Evolutionary conservation across 2,888 invertebrate genomes (phyloP).

Genomic region (Cantharis nigra): DNA sequence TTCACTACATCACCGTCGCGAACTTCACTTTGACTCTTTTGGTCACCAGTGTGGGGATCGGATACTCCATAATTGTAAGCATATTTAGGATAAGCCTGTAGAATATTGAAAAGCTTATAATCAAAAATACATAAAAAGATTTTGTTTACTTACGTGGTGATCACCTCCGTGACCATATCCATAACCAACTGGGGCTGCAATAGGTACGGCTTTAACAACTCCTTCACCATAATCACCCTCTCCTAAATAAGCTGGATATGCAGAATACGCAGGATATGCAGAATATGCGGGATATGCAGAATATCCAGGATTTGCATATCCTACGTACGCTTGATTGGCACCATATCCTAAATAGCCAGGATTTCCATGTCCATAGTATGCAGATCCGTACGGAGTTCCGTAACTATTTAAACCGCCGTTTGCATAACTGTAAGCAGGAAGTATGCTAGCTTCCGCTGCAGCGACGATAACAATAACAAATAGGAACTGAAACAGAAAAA

Average conservation of each 20-base stretch:
- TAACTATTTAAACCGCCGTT: neutral
- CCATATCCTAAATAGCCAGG: neutral
- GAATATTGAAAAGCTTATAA: slow-evolving; percentile 29
- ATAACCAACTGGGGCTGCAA: neutral
- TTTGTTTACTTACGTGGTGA: neutral
- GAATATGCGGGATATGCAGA: neutral
- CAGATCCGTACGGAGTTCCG: neutral
- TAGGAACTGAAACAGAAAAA: slow-evolving; percentile 15
- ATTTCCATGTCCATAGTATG: neutral
- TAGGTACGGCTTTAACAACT: neutral
- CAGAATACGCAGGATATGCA: neutral
- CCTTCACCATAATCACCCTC: neutral
- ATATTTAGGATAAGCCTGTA: slow-evolving; percentile 63
- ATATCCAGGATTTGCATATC: neutral
- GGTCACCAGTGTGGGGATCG: slow-evolving; percentile 66
- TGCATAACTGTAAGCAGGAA: slow-evolving; percentile 29
- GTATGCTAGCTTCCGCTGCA: slow-evolving; percentile 28
- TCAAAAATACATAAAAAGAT: neutral
- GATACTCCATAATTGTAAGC: slow-evolving; percentile 65
- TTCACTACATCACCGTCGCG: slow-evolving; percentile 66
- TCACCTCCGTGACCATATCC: slow-evolving; percentile 1
- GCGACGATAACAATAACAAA: slow-evolving; percentile 26
- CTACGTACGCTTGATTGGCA: slow-evolving; percentile 6
- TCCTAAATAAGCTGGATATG: neutral
- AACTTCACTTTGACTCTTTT: slow-evolving; percentile 64